Conservation (phyloP, 2,888 invertebrate genomes). For the Hirtodrosophila histrioides region DNA sequence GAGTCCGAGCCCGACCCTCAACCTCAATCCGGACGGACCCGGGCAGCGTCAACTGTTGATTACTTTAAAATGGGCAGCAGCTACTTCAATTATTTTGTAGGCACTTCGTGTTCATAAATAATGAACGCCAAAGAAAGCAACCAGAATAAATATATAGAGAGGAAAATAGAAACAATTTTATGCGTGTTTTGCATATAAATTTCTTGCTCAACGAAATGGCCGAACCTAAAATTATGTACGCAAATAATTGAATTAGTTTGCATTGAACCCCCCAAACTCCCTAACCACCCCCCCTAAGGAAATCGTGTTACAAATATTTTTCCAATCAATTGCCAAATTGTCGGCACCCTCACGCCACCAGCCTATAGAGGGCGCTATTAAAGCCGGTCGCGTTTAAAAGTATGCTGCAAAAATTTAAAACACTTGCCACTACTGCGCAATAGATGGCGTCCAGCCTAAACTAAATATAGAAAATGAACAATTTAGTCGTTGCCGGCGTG, state of each 20-base stretch:
- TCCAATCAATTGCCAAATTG: constrained; percentile 71
- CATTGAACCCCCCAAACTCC: constrained; percentile 21
- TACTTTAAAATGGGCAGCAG: constrained; percentile 68
- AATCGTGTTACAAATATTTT: constrained; percentile 72
- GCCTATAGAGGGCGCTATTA: constrained; percentile 16
- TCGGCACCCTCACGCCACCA: constrained; percentile 2
- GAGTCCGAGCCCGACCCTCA: background rate
- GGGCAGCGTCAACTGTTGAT: constrained; percentile 49
- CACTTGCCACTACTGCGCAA: constrained; percentile 10
- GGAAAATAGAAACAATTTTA: constrained; percentile 55
- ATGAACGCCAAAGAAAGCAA: constrained; percentile 43
- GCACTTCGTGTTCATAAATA: constrained; percentile 73
- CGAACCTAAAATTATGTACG: constrained; percentile 66
- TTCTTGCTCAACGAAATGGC: constrained; percentile 57
- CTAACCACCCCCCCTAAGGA: constrained; percentile 9
- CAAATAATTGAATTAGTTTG: constrained; percentile 78
- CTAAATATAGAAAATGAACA: constrained; percentile 13
- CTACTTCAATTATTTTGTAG: constrained; percentile 67
- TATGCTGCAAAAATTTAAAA: constrained; percentile 32
- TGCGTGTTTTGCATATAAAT: constrained; percentile 79
- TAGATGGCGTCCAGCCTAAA: constrained; percentile 16
- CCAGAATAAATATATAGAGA: constrained; percentile 4
- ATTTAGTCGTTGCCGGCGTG: constrained; percentile 14
- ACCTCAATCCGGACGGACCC: background rate
- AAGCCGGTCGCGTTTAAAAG: constrained; percentile 26